These are phyloP conservation scores for Tauraco hartlaubi DNA, from an alignment of 2,797 vertebrate genomes.

Conservation along the genomic window DNA sequence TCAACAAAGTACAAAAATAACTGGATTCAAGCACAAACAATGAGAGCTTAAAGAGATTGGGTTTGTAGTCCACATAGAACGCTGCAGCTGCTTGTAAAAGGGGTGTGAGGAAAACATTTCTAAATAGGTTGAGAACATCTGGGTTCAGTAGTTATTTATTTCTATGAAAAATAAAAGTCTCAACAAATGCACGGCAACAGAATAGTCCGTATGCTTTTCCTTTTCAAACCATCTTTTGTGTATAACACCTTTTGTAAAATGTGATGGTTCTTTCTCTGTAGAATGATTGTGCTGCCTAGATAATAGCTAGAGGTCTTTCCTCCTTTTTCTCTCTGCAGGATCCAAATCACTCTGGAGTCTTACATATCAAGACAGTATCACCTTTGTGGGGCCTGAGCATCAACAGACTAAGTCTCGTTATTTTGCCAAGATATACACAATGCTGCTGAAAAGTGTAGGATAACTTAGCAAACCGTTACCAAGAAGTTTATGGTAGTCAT, in stretches of 20 bases:
- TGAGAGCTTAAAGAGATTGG: conserved; percentile 14
- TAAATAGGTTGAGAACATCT: conserved; percentile 32
- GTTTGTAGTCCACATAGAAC: conserved; percentile 7
- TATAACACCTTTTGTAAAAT: conserved; percentile 53
- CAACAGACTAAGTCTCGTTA: conserved; percentile 35
- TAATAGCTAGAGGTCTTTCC: conserved; percentile 1
- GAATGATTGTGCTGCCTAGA: neutral
- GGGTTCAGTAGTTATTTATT: conserved; percentile 29
- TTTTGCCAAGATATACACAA: conserved; percentile 6
- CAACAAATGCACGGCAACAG: conserved; percentile 33
- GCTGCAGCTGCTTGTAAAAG: conserved; percentile 32
- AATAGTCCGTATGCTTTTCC: neutral
- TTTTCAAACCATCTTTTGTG: neutral
- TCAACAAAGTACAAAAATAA: conserved; percentile 30
- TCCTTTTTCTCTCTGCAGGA: neutral
- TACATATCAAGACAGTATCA: conserved; percentile 16
- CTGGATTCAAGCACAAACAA: neutral
- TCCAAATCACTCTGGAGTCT: neutral
- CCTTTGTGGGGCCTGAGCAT: neutral
- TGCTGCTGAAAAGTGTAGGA: neutral
- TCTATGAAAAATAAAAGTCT: conserved; percentile 53
- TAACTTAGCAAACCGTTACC: conserved; percentile 25
- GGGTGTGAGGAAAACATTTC: conserved; percentile 30
- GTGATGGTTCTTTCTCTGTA: conserved; percentile 23
- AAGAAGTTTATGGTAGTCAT: conserved; percentile 35